Percentiles rank a stretch among this genome's conserved stretches.
Conservation (phyloP, 2,113 vertebrate species). For the Pagrus major region DNA sequence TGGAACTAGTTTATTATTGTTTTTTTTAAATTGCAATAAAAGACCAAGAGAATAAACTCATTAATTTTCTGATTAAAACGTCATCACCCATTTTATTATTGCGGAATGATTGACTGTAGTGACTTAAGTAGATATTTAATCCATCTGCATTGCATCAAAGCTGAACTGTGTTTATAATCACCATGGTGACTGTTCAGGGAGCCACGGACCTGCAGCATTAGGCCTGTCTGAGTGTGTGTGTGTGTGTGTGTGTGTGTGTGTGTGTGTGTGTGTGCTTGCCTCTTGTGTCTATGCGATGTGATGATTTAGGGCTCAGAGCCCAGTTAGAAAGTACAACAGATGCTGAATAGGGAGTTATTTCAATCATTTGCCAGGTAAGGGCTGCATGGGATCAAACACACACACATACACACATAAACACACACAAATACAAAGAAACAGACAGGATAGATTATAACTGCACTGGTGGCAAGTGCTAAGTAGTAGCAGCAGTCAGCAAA, state of each 20-base stretch:
- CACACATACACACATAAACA: slow-evolving; percentile 9
- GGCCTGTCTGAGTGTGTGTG: not conserved
- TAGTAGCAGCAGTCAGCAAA: slow-evolving; percentile 57
- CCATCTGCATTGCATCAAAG: slow-evolving; percentile 49
- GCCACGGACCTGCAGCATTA: slow-evolving; percentile 20
- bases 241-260: not conserved
- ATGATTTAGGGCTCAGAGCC: slow-evolving; percentile 43
- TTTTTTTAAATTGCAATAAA: not conserved
- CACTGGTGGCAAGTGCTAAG: slow-evolving; percentile 31
- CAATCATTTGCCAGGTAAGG: slow-evolving; percentile 46
- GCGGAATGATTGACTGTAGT: not conserved
- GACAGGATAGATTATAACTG: slow-evolving; percentile 21
- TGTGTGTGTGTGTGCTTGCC: not conserved
- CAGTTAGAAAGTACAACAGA: slow-evolving; percentile 42
- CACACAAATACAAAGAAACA: not conserved
- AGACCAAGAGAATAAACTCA: not conserved
- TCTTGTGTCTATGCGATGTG: slow-evolving; percentile 3
- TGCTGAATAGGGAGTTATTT: slow-evolving; percentile 60
- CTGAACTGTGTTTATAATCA: slow-evolving; percentile 35
- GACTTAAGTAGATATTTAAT: slow-evolving; percentile 41
- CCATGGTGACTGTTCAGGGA: slow-evolving; percentile 50
- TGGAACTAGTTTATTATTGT: not conserved
- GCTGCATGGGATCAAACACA: slow-evolving; percentile 21
- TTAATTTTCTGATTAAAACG: not conserved
- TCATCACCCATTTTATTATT: not conserved